These are phyloP conservation scores for Sinocyclocheilus anophthalmus DNA, from an alignment of 2,113 vertebrate genomes.

Conservation along the genomic window DNA sequence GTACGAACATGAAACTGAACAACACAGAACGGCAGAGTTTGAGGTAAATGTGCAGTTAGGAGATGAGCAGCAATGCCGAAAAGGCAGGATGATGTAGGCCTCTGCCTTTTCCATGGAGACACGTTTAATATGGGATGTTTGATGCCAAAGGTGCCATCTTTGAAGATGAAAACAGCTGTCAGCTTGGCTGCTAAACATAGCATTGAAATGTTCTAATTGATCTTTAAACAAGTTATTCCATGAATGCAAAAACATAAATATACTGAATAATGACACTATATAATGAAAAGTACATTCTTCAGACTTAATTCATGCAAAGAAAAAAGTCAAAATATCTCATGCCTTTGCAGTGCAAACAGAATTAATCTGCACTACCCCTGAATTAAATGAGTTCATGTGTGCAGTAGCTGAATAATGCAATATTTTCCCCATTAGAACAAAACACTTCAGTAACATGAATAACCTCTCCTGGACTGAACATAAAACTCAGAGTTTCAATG, in stretches of 20 bases:
- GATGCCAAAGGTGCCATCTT: conserved; percentile 13
- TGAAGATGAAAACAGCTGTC: conserved; percentile 22
- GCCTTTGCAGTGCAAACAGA: too few relatives aligned
- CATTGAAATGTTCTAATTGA: background rate
- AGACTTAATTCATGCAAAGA: too few relatives aligned
- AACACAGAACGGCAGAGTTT: background rate
- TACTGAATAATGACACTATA: too few relatives aligned
- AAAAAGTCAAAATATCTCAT: too few relatives aligned
- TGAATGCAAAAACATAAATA: too few relatives aligned
- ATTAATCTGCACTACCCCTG: too few relatives aligned
- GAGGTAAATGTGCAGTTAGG: background rate
- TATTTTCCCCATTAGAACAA: background rate
- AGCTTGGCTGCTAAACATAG: conserved; percentile 3
- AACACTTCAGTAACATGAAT: background rate
- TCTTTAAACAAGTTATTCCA: too few relatives aligned
- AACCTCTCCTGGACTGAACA: background rate
- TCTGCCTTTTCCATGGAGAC: background rate
- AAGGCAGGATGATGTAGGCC: too few relatives aligned
- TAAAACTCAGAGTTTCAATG: background rate
- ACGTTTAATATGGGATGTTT: background rate
- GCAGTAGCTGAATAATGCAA: too few relatives aligned
- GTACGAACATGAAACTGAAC: background rate
- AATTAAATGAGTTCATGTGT: too few relatives aligned
- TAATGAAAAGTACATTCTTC: too few relatives aligned
- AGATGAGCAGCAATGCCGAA: background rate